Evolutionary conservation across 2,888 invertebrate genomes (phyloP), one percentile per base, ranked within the genome.

Genomic region (Eupsilia transversa): DNA sequence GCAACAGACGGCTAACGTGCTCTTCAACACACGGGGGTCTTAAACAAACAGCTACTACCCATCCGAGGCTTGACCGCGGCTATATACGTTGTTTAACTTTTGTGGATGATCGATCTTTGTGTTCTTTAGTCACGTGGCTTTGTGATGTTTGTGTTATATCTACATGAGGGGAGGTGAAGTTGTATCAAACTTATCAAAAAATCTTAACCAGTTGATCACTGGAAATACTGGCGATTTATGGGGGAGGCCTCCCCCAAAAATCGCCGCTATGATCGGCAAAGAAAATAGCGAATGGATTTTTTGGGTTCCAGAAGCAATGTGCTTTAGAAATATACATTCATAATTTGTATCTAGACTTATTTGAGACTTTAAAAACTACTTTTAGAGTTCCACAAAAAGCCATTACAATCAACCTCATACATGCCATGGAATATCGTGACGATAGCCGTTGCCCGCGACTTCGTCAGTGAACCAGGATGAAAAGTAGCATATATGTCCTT

Each of bases 1-100:
- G 56, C 52, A 77, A 82, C 65, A 14, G 61, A 23, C 30, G 38
- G 20, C 6, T n/a, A 43, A 61, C 79, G 72, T 72, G 33, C 80
- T 43, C 54, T 52, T 38, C 14, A 38, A 77, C 27, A 60, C 70
- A 56, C 70, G 27, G 66, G 70, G 82, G 70, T 43, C 60, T 65
- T 61, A 60, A 52, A 38, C 63, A 82, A 80, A 82, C 46, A 80
- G 17, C 33, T 54, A 33, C 20, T 77, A 52, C 70, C 82, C 76
- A 82, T 82, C 79, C 46, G 20, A 49, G 41, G 67, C 63, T 67
- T 82, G 63, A 71, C 80, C 80, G 63, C 35, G 63, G 57, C 54
- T 33, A n/a, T n/a, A n/a, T n/a, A 17, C 41, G 43, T 52, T 77
- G 67, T 82, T 77, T 67, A 78, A 77, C 57, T 80, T 64, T 66